Percentiles rank a stretch among this genome's conserved stretches.
Evolutionary conservation across 23 tunicate genomes (phyloP).

Genomic region (Trididemnum nubilum): DNA sequence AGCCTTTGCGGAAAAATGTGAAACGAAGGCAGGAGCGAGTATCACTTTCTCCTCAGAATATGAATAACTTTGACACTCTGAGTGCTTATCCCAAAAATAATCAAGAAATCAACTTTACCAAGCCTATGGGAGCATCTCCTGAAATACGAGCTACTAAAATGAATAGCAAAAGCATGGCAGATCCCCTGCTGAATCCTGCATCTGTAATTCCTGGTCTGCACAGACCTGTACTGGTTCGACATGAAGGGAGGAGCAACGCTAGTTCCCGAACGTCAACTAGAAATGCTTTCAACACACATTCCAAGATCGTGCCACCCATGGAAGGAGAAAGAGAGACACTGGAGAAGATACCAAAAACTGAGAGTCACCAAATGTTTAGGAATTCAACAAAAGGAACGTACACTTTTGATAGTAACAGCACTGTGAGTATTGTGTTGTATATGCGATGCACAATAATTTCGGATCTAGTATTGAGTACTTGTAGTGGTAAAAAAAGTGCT

Average conservation of each 20-base stretch:
- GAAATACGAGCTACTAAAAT: not conserved
- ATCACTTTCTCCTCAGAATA: not conserved
- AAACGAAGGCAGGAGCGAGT: constrained; percentile 1
- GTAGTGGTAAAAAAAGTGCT: too few species aligned
- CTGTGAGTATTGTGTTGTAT: too few species aligned
- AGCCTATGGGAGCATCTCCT: constrained; percentile 1
- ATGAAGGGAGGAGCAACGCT: constrained; percentile 64
- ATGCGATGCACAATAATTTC: too few species aligned
- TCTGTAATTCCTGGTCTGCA: constrained; percentile 49
- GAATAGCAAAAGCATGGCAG: not conserved
- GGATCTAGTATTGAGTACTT: too few species aligned
- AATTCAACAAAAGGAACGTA: too few species aligned
- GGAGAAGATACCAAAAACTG: not conserved
- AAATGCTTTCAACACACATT: constrained; percentile 29
- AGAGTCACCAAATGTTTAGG: not conserved
- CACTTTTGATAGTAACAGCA: too few species aligned
- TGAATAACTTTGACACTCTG: not conserved
- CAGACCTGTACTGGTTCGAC: constrained; percentile 84
- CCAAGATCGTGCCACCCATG: not conserved
- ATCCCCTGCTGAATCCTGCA: not conserved
- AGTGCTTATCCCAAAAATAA: not conserved
- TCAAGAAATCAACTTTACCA: not conserved
- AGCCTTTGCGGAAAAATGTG: not conserved
- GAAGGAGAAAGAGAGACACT: not conserved
- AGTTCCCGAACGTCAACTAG: constrained; percentile 48